Evolutionary conservation across 2,113 vertebrate species (phyloP).

Genomic region (Lophochroa leadbeateri): DNA sequence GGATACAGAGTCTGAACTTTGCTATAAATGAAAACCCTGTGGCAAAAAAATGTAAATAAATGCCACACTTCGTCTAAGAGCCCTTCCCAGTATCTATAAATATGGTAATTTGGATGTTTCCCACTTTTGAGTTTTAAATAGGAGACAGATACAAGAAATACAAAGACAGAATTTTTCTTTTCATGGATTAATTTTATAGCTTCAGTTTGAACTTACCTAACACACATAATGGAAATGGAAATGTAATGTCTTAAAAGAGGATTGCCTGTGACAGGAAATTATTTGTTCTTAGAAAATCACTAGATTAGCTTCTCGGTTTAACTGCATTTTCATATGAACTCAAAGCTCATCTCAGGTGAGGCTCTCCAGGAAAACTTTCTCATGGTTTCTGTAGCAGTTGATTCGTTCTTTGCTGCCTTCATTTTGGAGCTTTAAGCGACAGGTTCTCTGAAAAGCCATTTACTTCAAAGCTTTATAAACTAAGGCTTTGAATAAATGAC

Average conservation of each 20-base stretch:
- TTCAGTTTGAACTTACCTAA: background rate
- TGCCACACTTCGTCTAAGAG: background rate
- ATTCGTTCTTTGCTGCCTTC: background rate
- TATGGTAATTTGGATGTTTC: background rate
- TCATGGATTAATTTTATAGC: background rate
- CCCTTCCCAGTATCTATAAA: background rate
- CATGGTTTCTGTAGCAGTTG: background rate
- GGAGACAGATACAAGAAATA: background rate
- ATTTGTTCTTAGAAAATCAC: background rate
- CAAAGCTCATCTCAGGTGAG: background rate
- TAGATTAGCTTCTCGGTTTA: background rate
- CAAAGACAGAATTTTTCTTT: background rate
- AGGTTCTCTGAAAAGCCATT: slow-evolving; percentile 1
- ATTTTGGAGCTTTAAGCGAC: slow-evolving; percentile 4
- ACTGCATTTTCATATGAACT: background rate
- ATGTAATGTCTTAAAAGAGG: background rate
- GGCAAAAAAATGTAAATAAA: slow-evolving; percentile 2
- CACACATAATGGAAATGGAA: background rate
- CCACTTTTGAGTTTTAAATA: background rate
- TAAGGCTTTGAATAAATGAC: slow-evolving; percentile 25
- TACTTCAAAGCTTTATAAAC: slow-evolving; percentile 31
- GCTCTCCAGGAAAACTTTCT: slow-evolving; percentile 15
- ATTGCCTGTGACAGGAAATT: background rate
- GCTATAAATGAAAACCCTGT: background rate
- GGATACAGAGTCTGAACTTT: background rate